Percentiles rank a stretch among this genome's conserved stretches.
These are phyloP conservation scores for Drosophila pseudoobscura DNA, from an alignment of 1,140 invertebrate species.

Conservation along the genomic window DNA sequence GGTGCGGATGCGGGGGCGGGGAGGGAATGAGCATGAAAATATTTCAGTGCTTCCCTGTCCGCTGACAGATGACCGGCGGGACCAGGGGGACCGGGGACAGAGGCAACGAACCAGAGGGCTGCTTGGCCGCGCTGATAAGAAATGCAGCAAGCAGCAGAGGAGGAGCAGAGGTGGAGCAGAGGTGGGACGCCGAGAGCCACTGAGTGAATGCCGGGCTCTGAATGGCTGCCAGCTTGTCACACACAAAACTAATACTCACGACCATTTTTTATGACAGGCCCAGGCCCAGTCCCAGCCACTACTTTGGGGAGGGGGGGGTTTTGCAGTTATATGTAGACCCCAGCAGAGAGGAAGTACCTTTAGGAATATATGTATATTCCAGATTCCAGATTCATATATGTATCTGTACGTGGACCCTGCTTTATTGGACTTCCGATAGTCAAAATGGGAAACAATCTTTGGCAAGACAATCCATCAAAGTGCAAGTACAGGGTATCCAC, in stretches of 20 bases:
- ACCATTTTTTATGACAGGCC: conserved; percentile 77
- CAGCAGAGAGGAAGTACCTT: no score
- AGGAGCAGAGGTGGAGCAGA: conserved; percentile 3
- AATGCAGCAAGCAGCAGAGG: conserved; percentile 30
- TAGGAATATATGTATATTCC: no score
- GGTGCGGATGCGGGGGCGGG: conserved; percentile 7
- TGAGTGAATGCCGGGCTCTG: conserved; percentile 62
- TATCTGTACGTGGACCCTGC: no score
- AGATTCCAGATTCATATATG: no score
- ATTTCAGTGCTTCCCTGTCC: conserved; percentile 45
- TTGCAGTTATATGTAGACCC: no score
- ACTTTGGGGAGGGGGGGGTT: no score
- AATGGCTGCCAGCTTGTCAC: conserved; percentile 57
- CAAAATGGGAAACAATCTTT: no score
- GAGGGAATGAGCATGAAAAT: conserved; percentile 31
- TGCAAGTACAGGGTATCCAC: conserved; percentile 31
- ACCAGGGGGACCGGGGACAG: conserved; percentile 21
- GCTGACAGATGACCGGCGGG: conserved; percentile 67
- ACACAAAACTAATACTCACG: conserved; percentile 75
- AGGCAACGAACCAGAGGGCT: background rate
- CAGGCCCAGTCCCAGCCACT: conserved; percentile 4
- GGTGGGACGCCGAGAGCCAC: conserved; percentile 31
- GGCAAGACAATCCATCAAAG: no score
- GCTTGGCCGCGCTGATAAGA: conserved; percentile 39
- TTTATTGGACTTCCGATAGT: no score